Conservation (phyloP, 2,113 vertebrate species). For the Rostratula benghalensis region DNA sequence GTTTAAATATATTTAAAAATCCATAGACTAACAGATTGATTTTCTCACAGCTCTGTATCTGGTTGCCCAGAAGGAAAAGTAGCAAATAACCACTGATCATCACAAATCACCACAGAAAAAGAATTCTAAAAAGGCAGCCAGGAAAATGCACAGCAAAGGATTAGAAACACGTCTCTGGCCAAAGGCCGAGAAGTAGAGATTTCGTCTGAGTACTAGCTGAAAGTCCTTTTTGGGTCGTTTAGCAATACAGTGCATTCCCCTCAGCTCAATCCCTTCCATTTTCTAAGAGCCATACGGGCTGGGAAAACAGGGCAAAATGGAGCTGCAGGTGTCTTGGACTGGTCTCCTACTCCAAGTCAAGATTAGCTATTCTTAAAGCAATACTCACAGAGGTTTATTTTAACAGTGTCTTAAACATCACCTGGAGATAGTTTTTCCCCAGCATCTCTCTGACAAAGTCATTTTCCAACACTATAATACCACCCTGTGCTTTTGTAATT, state of each 20-base stretch:
- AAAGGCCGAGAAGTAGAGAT: background rate
- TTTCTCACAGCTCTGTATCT: background rate
- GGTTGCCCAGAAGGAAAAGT: background rate
- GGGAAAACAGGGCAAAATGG: accelerated
- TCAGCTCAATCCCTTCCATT: background rate
- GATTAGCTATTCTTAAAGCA: background rate
- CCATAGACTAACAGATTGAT: background rate
- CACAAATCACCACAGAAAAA: background rate
- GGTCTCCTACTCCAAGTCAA: background rate
- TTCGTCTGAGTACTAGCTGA: background rate
- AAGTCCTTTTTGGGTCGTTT: background rate
- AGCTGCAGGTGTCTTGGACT: background rate
- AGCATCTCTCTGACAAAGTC: background rate
- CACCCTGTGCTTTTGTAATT: background rate
- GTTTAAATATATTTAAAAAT: too few species aligned
- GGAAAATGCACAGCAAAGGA: background rate
- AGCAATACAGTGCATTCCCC: background rate
- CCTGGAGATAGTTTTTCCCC: background rate
- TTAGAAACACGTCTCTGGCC: background rate
- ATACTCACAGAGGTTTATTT: background rate
- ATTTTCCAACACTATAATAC: background rate
- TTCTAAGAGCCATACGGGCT: background rate
- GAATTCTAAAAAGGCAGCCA: background rate
- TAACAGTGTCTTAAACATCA: background rate
- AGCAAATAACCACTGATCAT: background rate